Evolutionary conservation across 2,113 vertebrate species (phyloP), one percentile per base, ranked within the genome.

Genomic region (Limanda limanda): DNA sequence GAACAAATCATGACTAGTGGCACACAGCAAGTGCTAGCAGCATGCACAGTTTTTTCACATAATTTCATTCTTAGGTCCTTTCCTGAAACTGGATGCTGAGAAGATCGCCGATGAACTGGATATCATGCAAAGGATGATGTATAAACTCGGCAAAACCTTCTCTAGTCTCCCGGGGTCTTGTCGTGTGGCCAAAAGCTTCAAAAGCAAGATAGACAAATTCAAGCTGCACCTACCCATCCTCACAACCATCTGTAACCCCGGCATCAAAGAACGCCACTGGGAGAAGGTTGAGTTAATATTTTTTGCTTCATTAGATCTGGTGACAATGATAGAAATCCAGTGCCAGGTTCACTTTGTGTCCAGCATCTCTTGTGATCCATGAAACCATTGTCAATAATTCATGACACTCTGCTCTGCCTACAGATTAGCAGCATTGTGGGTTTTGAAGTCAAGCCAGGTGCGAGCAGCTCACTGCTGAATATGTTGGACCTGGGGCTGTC

Each of bases 241-340:
- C 68, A 89, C 37, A 9, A 84, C 96, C 79, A 94, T 92, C 86
- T 97, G 97, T 87, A 98, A 97, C 86, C 96, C 82, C 0, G 97
- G 96, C 13, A 95, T 99, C 81, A 98, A 96, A 87, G 93, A 93
- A 0, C 92, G 95, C 1, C 97, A 98, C 74, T 99, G 97, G 97
- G 78, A 96, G 3, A 91, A 94, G 96, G 97, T 97, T 13, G 47
- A 35, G 60, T 62, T 24, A 37, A 56, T 78, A 23, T 1, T 35
- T 24, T 55, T 37, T 58, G 13, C 51, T 56, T 57, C 1, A 59
- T 55, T 23, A 61, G 15, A 64, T 69, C 20, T 59, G 31, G 12
- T 51, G 45, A 68, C 63, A 47, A n/a, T 57, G n/a, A 31, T 11
- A 45, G 27, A 64, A 68, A 78, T 75, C 31, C 20, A 56, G 20